Percentiles rank a stretch among this genome's conserved stretches.
phyloP scores from a whole-genome alignment of 2,113 vertebrate genomes.

The Rhea americana region DNA sequence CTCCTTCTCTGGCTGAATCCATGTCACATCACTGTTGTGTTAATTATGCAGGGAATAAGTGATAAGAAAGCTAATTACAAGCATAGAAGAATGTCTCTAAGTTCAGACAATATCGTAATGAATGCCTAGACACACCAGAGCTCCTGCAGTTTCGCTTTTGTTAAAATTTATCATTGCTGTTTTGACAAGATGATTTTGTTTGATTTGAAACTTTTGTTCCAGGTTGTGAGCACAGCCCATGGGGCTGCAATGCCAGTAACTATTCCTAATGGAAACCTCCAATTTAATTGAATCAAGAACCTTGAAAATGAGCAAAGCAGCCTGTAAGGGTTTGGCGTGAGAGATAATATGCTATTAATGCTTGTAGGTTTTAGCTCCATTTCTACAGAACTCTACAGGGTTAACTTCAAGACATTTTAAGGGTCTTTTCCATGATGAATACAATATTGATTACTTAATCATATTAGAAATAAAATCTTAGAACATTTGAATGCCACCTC shows the following conservation, averaged over 20 bases:
- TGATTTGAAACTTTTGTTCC: conserved; percentile 52
- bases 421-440: background rate
- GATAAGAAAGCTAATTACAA: conserved; percentile 67
- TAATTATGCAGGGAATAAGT: conserved; percentile 62
- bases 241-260: conserved; percentile 12
- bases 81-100: conserved; percentile 48
- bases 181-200: conserved; percentile 48
- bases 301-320: conserved; percentile 38
- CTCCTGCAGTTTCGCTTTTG: background rate
- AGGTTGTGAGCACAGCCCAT: conserved; percentile 4
- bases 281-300: conserved; percentile 50
- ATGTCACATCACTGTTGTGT: conserved; percentile 13
- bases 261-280: conserved; percentile 25
- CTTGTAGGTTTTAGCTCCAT: background rate
- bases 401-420: conserved; percentile 34
- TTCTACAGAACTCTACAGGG: background rate
- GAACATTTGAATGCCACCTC: background rate
- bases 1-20: conserved; percentile 29
- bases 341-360: background rate
- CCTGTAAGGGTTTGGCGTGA: background rate
- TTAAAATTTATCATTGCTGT: conserved; percentile 42
- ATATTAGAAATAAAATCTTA: background rate
- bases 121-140: conserved; percentile 39
- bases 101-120: conserved; percentile 50
- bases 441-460: background rate